Base-by-base conservation (phyloP, 2,113 vertebrate genomes). In the Paraplagusia blochii region DNA sequence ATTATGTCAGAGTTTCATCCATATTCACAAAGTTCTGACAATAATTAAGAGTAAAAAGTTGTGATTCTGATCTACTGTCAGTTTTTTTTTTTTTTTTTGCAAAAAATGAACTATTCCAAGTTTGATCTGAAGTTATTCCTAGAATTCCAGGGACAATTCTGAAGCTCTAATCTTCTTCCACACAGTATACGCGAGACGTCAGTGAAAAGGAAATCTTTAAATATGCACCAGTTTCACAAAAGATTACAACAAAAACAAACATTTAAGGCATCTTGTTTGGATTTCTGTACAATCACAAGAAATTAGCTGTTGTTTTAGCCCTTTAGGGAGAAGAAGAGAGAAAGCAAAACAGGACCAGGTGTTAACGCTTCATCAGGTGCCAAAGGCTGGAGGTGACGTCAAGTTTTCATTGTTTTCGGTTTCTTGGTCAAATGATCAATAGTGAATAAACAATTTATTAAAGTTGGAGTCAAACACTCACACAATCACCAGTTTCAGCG, bases 291-390 rank as follows among this genome's bases (percentile, higher is more conserved):
- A 90, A 88, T 90, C 82, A 87, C 61, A 78, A 51, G 71, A 52
- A 80, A 82, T 88, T 53, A 29, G 22, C 22, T 29, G 22, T 29
- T 6, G 13, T 40, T 40, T 81, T 87, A 91, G 90, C 90, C 90
- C 90, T 92, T 91, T 64, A 86, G 88, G 90, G 87, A 91, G 88
- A 88, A 91, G 88, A 89, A 85, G 50, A 69, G 65, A 84, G 80
- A 76, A 86, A 86, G 81, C 84, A 85, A 76, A 82, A 76, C 71
- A 35, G 70, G 77, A 29, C 62, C 47, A 12, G 43, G 62, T 58
- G 80, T 77, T 64, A 61, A 75, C 49, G 77, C 79, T 72, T 87
- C 83, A 82, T 80, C 33, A 40, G 76, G 69, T 42, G 66, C 77
- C 14, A 49, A 44, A 55, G 16, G 71, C 65, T 17, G 0, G 7